Base-by-base conservation (phyloP, 2,797 vertebrate species). In the Micropoecilia bifurca region DNA sequence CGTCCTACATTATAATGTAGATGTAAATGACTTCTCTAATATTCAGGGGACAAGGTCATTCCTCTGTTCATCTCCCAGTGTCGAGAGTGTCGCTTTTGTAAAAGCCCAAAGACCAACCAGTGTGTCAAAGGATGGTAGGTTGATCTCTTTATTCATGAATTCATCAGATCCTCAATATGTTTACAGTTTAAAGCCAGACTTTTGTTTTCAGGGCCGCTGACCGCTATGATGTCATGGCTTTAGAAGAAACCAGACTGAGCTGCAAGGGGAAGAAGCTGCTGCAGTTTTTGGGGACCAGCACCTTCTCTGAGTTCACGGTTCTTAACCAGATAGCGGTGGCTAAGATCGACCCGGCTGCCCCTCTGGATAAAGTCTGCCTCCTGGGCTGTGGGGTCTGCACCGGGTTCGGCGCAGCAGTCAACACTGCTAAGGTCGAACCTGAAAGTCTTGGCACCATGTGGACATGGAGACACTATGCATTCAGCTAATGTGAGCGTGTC, bases 221-320 rank as follows among this genome's bases (percentile, higher is more conserved):
- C 9, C 72, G 73, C 4, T 6, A 82, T 57, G 79, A 87, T 78
- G 80, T 96, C 79, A 97, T 98, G 97, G 93, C 96, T 13, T 87
- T 93, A 9, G 86, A 89, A 5, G 96, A 93, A 14, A 96, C 95
- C 90, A 96, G 97, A 84, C 96, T 99, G 43, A 96, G 94, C 74
- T 99, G 97, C 89, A 98, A 95, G 90, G 98, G 98, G 28, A 95
- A 96, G 89, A 95, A 95, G 75, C 43, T 99, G 81, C 94, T 97
- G 76, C 98, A 99, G 91, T 99, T 97, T 84, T 94, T 97, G 96
- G 97, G 97, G 47, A 99, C 96, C 79, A 98, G 98, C 87, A 99
- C 98, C 3, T 99, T 99, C 92, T 98, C 98, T 0, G 95, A 99
- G 89, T 99, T 98, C 87, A 99, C 97, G 0, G 97, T 99, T 71